Conservation (phyloP, 2,888 invertebrate species). For the Catotricha subobsoleta region DNA sequence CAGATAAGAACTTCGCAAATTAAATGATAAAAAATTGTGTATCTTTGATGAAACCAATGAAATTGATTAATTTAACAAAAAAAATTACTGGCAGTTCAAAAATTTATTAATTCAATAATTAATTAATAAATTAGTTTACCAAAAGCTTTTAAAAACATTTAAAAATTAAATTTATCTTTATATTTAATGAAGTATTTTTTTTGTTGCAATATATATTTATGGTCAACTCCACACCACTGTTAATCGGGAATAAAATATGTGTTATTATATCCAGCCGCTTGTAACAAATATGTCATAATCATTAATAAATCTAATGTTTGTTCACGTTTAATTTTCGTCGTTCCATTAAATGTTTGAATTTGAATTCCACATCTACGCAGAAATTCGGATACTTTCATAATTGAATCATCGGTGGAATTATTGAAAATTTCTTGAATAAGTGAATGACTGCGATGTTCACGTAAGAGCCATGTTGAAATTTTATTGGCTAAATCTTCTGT, state of each 20-base stretch:
- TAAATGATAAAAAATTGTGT: too few relatives aligned
- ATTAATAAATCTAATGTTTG: slow-evolving; percentile 9
- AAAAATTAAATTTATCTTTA: neutral
- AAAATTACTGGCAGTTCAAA: too few relatives aligned
- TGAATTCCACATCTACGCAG: slow-evolving; percentile 10
- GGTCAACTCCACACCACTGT: too few relatives aligned
- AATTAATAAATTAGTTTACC: too few relatives aligned
- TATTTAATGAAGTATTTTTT: too few relatives aligned
- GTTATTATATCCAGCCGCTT: slow-evolving; percentile 11
- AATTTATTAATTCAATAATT: too few relatives aligned
- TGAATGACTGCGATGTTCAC: slow-evolving; percentile 9
- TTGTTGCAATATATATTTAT: neutral
- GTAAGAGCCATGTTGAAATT: slow-evolving; percentile 10
- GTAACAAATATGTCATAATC: slow-evolving; percentile 11
- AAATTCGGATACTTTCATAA: slow-evolving; percentile 9
- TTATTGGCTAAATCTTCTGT: slow-evolving; percentile 10
- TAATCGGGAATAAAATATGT: slow-evolving; percentile 11
- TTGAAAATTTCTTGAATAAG: slow-evolving; percentile 9
- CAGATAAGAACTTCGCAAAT: too few relatives aligned
- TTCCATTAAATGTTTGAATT: slow-evolving; percentile 9
- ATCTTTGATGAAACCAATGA: too few relatives aligned
- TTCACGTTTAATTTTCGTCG: slow-evolving; percentile 6
- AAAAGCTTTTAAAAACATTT: neutral
- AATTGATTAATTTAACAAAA: too few relatives aligned
- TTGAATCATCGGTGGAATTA: slow-evolving; percentile 5